Percentiles rank a stretch among this genome's conserved stretches.
These are phyloP conservation scores for Sula dactylatra DNA, from an alignment of 2,113 vertebrate species.

Conservation along the genomic window DNA sequence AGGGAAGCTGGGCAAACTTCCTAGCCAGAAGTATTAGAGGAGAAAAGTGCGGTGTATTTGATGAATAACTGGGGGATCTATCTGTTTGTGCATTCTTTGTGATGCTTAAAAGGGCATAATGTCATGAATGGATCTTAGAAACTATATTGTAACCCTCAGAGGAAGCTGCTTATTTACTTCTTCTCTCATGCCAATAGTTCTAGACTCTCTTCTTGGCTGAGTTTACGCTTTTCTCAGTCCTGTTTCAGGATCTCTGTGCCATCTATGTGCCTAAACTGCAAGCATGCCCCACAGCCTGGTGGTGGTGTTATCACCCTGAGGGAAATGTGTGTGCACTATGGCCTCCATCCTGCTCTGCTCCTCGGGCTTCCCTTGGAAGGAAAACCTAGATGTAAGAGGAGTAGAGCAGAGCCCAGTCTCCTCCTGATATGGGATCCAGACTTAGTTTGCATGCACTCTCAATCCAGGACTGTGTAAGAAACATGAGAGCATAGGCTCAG, in stretches of 20 bases:
- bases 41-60: background rate
- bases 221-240: background rate
- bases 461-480: background rate
- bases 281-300: background rate
- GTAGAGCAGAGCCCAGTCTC: background rate
- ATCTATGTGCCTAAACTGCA: background rate
- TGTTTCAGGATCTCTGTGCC: background rate
- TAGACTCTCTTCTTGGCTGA: background rate
- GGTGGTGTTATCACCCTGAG: accelerated
- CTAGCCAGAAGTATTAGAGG: background rate
- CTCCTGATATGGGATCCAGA: background rate
- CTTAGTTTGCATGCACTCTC: background rate
- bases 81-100: background rate
- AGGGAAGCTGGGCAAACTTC: background rate
- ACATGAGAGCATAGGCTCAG: background rate
- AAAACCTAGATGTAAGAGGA: background rate
- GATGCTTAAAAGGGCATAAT: background rate
- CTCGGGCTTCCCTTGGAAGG: background rate
- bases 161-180: background rate
- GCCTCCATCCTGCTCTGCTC: background rate
- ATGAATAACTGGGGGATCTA: background rate
- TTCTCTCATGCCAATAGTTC: background rate
- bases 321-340: accelerated
- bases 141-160: background rate
- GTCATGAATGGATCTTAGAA: background rate